Percentiles rank a stretch among this genome's conserved stretches.
Conservation (phyloP, 2,888 invertebrate genomes). For the Coleophora deauratella region DNA sequence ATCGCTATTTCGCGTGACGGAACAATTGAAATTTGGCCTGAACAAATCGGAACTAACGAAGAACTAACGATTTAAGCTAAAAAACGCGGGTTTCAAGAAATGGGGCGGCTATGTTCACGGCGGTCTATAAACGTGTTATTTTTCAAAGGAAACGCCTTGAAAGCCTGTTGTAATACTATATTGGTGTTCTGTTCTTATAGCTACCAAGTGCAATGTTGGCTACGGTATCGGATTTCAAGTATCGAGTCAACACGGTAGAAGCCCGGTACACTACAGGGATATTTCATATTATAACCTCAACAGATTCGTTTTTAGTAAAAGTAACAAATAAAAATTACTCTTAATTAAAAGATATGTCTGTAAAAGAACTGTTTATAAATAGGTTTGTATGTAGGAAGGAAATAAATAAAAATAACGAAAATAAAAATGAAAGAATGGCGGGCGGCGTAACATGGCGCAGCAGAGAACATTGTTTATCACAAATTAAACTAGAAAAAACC, state of each 20-base stretch:
- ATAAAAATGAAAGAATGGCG: slow-evolving; percentile 50
- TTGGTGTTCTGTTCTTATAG: background rate
- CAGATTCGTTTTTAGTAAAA: background rate
- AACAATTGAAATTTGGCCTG: too few relatives aligned
- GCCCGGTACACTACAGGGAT: too few relatives aligned
- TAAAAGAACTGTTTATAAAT: background rate
- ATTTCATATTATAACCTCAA: background rate
- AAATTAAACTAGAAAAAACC: slow-evolving; percentile 15
- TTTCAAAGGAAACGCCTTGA: background rate
- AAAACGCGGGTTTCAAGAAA: too few relatives aligned
- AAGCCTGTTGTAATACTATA: slow-evolving; percentile 4
- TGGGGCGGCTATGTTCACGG: too few relatives aligned
- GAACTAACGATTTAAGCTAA: too few relatives aligned
- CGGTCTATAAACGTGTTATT: too few relatives aligned
- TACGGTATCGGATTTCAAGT: slow-evolving; percentile 11
- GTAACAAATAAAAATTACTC: background rate
- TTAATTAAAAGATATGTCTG: background rate
- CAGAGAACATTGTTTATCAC: slow-evolving; percentile 13
- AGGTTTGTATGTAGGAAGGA: background rate
- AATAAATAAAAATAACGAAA: slow-evolving; percentile 23
- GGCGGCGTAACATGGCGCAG: slow-evolving; percentile 59
- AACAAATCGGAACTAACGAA: too few relatives aligned
- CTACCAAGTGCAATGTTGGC: slow-evolving; percentile 7
- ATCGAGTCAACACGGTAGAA: slow-evolving; percentile 1
- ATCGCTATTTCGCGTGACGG: too few relatives aligned